phyloP scores from a whole-genome alignment of 1,140 invertebrate species.

The Delia radicum region DNA sequence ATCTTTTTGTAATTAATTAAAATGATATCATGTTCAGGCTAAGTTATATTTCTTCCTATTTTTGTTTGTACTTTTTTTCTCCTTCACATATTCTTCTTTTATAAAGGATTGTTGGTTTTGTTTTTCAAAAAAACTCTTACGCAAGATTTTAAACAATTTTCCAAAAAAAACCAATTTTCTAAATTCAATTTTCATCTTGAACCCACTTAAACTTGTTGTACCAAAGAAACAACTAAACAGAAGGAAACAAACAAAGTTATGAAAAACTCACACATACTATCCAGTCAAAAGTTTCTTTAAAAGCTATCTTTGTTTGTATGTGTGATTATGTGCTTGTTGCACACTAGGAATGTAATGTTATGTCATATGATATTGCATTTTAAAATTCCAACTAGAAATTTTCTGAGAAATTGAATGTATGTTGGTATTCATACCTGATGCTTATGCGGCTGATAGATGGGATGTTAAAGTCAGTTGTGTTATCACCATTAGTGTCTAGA shows the following conservation, averaged over 20 bases:
- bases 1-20: constrained; percentile 14
- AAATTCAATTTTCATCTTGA: constrained; percentile 24
- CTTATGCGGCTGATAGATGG: background rate
- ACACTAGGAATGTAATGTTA: background rate
- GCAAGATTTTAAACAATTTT: background rate
- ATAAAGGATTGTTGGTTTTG: background rate
- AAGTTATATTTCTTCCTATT: too few species aligned
- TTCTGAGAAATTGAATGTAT: background rate
- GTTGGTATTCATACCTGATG: background rate
- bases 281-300: too few species aligned
- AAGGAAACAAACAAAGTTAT: background rate
- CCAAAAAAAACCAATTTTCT: constrained; percentile 10
- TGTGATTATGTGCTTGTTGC: too few species aligned
- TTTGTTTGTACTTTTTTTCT: background rate
- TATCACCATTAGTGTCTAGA: background rate
- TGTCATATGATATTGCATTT: constrained; percentile 23
- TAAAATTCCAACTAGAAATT: background rate
- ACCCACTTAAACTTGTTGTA: constrained; percentile 14
- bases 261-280: background rate
- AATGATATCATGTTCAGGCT: constrained; percentile 13
- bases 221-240: background rate
- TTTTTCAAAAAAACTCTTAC: background rate
- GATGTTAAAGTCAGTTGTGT: background rate
- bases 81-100: background rate
- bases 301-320: too few species aligned